Evolutionary conservation across 2,888 invertebrate species (phyloP).

Genomic region (Hyles lineata): DNA sequence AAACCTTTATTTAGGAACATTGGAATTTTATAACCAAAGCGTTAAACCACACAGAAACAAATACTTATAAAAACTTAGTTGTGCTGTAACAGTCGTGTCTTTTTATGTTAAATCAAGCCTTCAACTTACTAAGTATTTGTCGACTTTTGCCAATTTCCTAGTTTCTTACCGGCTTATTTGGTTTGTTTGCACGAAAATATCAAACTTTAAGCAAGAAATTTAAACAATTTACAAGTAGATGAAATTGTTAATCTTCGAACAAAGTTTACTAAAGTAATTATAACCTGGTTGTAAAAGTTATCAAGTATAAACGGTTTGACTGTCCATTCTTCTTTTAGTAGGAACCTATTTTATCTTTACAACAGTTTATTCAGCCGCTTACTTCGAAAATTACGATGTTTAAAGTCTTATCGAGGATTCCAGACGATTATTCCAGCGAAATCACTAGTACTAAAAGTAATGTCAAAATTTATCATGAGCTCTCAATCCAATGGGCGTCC

Average conservation of each 20-base stretch:
- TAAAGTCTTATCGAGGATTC: not conserved
- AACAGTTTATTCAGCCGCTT: no score
- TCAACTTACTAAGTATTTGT: not conserved
- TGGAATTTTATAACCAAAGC: no score
- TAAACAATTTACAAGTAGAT: not conserved
- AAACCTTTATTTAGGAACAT: not conserved
- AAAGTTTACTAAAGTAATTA: not conserved
- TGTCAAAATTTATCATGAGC: not conserved
- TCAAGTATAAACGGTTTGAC: no score
- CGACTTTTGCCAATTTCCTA: slow-evolving; percentile 10
- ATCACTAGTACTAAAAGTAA: not conserved
- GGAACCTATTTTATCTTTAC: no score
- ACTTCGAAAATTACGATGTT: not conserved
- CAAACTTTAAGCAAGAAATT: not conserved
- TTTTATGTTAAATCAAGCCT: not conserved
- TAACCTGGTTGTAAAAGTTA: not conserved
- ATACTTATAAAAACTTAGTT: no score
- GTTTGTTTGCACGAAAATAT: slow-evolving; percentile 1
- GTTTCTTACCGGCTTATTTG: not conserved
- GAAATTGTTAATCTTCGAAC: not conserved
- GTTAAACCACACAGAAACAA: no score
- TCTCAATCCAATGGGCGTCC: not conserved
- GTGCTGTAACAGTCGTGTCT: not conserved
- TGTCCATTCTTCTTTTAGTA: no score
- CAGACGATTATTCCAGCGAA: not conserved